Percentiles rank a stretch among this genome's conserved stretches.
Evolutionary conservation across 2,797 vertebrate genomes (phyloP).

Genomic region (Leucoraja ocellata): DNA sequence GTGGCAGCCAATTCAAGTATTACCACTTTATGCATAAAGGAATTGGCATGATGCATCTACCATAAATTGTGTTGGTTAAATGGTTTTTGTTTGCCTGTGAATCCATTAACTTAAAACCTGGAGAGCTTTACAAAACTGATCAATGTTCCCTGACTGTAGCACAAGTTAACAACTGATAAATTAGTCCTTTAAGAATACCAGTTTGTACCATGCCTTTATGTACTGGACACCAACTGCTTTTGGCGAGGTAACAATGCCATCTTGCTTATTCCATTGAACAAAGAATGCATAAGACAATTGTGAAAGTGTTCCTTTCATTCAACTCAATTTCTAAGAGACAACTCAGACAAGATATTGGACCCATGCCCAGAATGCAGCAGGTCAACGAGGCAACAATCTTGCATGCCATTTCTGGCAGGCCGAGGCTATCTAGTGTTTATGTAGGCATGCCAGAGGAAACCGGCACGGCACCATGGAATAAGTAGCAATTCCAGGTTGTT

Average conservation of each 20-base stretch:
- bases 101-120: conserved; percentile 21
- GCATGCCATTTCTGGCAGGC: background rate
- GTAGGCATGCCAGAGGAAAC: background rate
- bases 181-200: conserved; percentile 8
- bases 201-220: background rate
- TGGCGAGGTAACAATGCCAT: background rate
- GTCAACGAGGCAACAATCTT: background rate
- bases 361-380: background rate
- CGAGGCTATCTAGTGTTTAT: background rate
- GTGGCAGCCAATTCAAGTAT: background rate
- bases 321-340: background rate
- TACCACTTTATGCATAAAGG: background rate
- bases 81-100: background rate
- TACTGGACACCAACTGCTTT: background rate
- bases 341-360: background rate
- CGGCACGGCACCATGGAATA: background rate
- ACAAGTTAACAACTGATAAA: conserved; percentile 15
- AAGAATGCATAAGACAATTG: conserved; percentile 27
- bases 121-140: conserved; percentile 2
- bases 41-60: background rate
- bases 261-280: background rate
- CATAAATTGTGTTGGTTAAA: background rate
- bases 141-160: background rate
- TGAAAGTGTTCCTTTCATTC: conserved; percentile 3
- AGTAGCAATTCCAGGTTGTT: background rate